Evolutionary conservation across 2,888 invertebrate genomes (phyloP), one percentile per base, ranked within the genome.

Genomic region (Apocheima hispidaria): DNA sequence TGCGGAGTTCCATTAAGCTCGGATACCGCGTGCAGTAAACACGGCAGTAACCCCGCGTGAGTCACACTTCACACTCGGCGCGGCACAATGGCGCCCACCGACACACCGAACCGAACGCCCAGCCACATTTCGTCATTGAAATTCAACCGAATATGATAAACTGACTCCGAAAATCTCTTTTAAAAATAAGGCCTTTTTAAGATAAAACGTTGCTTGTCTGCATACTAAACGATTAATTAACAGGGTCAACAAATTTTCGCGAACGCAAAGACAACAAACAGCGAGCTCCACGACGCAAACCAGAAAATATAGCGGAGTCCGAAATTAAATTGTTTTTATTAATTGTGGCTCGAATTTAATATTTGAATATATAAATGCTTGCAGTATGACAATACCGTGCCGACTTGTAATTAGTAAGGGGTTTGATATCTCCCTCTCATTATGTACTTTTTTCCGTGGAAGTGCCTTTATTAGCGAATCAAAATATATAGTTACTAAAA

Each of bases 181-280:
- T 71, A 77, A 79, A 74, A 72, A 78, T 77, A 81, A 75, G 70
- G 69, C 65, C 59, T 74, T 69, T 77, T 71, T 75, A 80, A 78
- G 74, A 75, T 74, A 77, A 72, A 71, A 71, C 68, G 60, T 69
- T 63, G 77, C 74, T 74, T 73, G 82, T 83, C 83, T 84, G 88
- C 87, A 89, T 90, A 86, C 84, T 84, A 88, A 89, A 85, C 83
- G 85, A 86, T 86, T 89, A 87, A 90, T 90, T 89, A 90, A 84
- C 83, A 87, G 83, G 82, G 83, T 85, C 82, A 86, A 88, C 88
- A 85, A 84, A 83, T 84, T 85, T 84, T 79, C 78, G 73, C 76
- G 73, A 84, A 82, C 79, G 82, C 80, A 77, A 76, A 77, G 78
- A 81, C 81, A 79, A 73, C 71, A 73, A 74, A 73, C 77, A 75